Percentiles rank a stretch among this genome's conserved stretches.
Conservation (phyloP, 1,140 invertebrate species). For the Ceratina calcarata region DNA sequence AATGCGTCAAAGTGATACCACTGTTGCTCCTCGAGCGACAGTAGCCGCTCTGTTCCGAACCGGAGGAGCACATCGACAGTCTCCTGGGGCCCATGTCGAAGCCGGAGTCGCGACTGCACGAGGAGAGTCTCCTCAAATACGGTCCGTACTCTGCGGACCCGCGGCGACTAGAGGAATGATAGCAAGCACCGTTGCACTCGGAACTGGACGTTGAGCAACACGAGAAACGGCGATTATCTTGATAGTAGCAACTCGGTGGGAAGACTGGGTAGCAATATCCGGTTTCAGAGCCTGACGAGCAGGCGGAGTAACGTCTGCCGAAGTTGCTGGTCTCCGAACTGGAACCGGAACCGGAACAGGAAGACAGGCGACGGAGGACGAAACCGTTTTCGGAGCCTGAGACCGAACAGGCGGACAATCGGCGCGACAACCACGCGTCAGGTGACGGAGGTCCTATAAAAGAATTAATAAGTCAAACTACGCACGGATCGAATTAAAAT, state of each 20-base stretch:
- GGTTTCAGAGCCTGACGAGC: constrained; percentile 77
- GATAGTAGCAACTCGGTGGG: constrained; percentile 68
- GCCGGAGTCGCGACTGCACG: constrained; percentile 79
- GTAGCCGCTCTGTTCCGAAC: constrained; percentile 65
- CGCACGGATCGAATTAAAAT: no score
- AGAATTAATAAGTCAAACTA: background rate
- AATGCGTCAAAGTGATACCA: constrained; percentile 76
- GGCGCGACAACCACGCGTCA: constrained; percentile 84
- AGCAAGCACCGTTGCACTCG: constrained; percentile 69
- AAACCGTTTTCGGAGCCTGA: constrained; percentile 79
- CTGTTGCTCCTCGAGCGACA: constrained; percentile 82
- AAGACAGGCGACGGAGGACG: constrained; percentile 72
- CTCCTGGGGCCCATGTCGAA: constrained; percentile 72
- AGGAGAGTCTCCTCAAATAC: constrained; percentile 80
- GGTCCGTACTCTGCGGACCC: constrained; percentile 74
- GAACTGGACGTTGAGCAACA: constrained; percentile 73
- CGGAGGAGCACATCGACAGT: constrained; percentile 72
- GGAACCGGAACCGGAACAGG: constrained; percentile 76
- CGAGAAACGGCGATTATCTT: constrained; percentile 73
- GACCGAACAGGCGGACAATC: constrained; percentile 83
- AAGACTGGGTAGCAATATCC: constrained; percentile 73
- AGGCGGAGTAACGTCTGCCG: constrained; percentile 73
- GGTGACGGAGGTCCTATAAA: constrained; percentile 75
- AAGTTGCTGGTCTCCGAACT: constrained; percentile 78
- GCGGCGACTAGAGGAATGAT: constrained; percentile 64